phyloP scores from a whole-genome alignment of 1,140 invertebrate species.

The Hypothenemus hampei region DNA sequence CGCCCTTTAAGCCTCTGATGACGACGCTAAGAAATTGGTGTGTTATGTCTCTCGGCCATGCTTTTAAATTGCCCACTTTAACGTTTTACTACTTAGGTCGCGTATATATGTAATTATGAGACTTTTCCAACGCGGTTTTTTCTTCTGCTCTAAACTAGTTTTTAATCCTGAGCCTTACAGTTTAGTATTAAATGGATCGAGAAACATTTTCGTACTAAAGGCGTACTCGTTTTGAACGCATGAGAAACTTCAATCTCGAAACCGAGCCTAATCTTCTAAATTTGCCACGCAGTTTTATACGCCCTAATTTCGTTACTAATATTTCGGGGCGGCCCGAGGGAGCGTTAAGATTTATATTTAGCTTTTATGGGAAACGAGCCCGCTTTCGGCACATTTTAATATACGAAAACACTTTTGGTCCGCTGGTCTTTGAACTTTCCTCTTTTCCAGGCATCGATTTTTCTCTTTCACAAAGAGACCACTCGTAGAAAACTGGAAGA shows the following conservation, averaged over 20 bases:
- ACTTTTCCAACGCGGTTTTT: slow-evolving; percentile 3
- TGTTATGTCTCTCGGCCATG: slow-evolving; percentile 18
- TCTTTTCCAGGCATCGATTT: slow-evolving; percentile 1
- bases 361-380: slow-evolving; percentile 13
- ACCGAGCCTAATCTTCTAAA: slow-evolving; percentile 29
- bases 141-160: no score
- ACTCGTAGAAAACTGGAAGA: no score
- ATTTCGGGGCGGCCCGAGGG: slow-evolving; percentile 21
- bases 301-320: slow-evolving; percentile 31
- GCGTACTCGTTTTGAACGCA: no score
- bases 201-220: not conserved
- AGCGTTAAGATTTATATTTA: slow-evolving; percentile 20
- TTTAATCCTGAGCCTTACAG: no score
- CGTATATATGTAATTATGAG: slow-evolving; percentile 1
- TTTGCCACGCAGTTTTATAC: slow-evolving; percentile 32
- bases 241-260: slow-evolving; percentile 24
- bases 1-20: slow-evolving; percentile 22
- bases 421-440: slow-evolving; percentile 15
- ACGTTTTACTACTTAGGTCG: not conserved
- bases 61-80: slow-evolving; percentile 27
- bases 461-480: slow-evolving; percentile 1
- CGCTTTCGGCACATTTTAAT: not conserved
- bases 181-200: not conserved
- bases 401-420: not conserved
- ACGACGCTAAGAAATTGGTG: slow-evolving; percentile 24